Evolutionary conservation across 2,113 vertebrate species (phyloP).

Genomic region (Capricornis sumatraensis): DNA sequence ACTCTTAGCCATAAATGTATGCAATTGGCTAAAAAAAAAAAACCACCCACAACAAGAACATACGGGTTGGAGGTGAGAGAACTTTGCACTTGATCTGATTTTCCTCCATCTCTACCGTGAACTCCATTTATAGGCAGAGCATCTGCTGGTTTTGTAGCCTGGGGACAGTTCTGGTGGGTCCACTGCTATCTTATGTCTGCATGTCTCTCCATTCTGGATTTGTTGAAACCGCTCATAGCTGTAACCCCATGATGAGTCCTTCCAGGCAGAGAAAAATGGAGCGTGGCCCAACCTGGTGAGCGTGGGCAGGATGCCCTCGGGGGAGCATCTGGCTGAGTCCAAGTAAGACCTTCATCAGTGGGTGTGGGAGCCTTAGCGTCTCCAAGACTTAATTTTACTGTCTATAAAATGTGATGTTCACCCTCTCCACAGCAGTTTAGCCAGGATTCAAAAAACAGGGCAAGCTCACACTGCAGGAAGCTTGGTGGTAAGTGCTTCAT

Average conservation of each 20-base stretch:
- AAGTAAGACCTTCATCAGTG: not conserved
- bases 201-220: not conserved
- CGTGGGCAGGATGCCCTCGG: accelerated
- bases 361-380: not conserved
- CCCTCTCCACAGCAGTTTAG: accelerated
- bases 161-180: no score
- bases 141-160: not conserved
- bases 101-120: accelerated
- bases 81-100: accelerated
- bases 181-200: not conserved
- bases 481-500: accelerated
- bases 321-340: not conserved
- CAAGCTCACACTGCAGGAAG: no score
- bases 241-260: no score
- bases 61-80: not conserved
- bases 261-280: not conserved
- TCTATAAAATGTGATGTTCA: not conserved
- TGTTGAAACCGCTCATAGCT: not conserved
- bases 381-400: not conserved
- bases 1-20: not conserved
- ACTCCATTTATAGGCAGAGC: no score
- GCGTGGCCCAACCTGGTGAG: accelerated
- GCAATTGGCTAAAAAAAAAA: not conserved
- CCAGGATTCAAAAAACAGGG: accelerated
- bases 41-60: not conserved